Percentiles rank a stretch among this genome's conserved stretches.
Conservation (phyloP, 2,113 vertebrate species). For the Ardeotis arabs region DNA sequence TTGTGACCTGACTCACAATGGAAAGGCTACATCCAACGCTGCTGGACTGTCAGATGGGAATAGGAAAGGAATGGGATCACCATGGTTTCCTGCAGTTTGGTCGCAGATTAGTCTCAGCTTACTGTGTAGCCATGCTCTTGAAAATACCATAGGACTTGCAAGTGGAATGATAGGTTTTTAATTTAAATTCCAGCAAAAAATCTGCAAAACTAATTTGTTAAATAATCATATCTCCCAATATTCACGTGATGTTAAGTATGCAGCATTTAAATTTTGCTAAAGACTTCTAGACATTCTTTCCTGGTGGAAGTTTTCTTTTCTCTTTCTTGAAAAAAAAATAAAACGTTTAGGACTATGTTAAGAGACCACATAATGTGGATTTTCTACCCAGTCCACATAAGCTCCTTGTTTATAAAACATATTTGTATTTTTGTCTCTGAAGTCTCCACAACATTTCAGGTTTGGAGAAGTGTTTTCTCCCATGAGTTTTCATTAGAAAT, state of each 20-base stretch:
- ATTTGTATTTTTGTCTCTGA: not conserved
- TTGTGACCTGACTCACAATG: not conserved
- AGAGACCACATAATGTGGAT: not conserved
- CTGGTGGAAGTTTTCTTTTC: not conserved
- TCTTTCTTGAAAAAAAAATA: not conserved
- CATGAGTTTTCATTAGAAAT: not conserved
- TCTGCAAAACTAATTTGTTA: not conserved
- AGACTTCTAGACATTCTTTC: not conserved
- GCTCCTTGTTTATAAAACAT: not conserved
- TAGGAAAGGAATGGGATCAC: not conserved
- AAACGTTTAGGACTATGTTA: not conserved
- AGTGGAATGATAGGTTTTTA: not conserved
- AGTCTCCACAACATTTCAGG: not conserved
- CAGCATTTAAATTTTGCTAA: not conserved
- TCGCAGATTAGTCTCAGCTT: not conserved
- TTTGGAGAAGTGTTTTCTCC: not conserved
- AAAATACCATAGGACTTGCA: not conserved
- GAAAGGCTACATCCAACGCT: not conserved
- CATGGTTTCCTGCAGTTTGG: not conserved
- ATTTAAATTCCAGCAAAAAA: not conserved
- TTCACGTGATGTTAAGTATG: accelerated
- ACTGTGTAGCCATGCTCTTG: not conserved
- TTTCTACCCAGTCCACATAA: not conserved
- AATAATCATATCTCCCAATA: not conserved
- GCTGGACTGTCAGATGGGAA: not conserved